phyloP scores from a whole-genome alignment of 2,113 vertebrate species.

The Sander vitreus region DNA sequence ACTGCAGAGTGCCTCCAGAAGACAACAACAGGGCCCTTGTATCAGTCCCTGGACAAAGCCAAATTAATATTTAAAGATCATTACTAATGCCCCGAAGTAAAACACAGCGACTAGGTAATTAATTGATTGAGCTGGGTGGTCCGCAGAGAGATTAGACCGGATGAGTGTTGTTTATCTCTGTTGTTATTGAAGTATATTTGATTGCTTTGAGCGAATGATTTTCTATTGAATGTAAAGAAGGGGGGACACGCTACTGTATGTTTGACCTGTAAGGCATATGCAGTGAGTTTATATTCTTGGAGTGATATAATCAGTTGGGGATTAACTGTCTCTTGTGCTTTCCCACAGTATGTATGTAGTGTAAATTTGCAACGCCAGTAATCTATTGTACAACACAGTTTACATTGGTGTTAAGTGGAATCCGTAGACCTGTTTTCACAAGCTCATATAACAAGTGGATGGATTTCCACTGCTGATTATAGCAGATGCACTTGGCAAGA shows the following conservation, averaged over 20 bases:
- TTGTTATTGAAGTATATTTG: slow-evolving; percentile 79
- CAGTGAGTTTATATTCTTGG: slow-evolving; percentile 57
- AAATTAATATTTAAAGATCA: slow-evolving; percentile 95
- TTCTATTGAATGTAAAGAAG: slow-evolving; percentile 78
- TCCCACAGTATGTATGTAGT: slow-evolving; percentile 40
- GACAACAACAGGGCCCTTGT: slow-evolving; percentile 70
- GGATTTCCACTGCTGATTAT: slow-evolving; percentile 65
- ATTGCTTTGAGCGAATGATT: slow-evolving; percentile 76
- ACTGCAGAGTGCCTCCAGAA: slow-evolving; percentile 45
- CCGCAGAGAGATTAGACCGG: slow-evolving; percentile 78
- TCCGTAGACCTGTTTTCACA: slow-evolving; percentile 63
- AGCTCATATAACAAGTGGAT: slow-evolving; percentile 75
- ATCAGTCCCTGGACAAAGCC: slow-evolving; percentile 88
- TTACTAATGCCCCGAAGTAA: slow-evolving; percentile 89
- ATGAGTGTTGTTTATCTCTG: slow-evolving; percentile 82
- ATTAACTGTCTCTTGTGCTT: slow-evolving; percentile 65
- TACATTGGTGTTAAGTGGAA: slow-evolving; percentile 50
- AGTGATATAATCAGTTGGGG: slow-evolving; percentile 62
- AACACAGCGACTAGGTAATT: slow-evolving; percentile 87
- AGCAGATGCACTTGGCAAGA: slow-evolving; percentile 80
- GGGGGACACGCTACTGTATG: slow-evolving; percentile 49
- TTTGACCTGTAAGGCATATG: slow-evolving; percentile 77
- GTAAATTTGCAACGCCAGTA: slow-evolving; percentile 46
- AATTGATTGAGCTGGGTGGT: slow-evolving; percentile 85
- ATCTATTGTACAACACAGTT: slow-evolving; percentile 59